Conservation (phyloP, 2,888 invertebrate genomes). For the Habroteleia sp. region DNA sequence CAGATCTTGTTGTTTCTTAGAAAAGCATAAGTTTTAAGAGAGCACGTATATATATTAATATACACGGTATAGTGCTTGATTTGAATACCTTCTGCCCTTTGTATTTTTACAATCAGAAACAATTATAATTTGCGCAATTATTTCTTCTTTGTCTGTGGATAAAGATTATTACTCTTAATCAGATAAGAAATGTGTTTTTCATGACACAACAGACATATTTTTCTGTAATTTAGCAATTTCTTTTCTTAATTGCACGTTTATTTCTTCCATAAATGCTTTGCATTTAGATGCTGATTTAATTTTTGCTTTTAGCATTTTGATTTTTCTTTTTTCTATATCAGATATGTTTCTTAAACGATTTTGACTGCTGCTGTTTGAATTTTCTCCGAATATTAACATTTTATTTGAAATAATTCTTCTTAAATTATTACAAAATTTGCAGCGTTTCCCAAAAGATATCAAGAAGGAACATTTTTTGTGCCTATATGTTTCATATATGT, state of each 20-base stretch:
- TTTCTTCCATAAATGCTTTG: background rate
- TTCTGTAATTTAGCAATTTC: background rate
- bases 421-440: slow-evolving; percentile 12
- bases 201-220: background rate
- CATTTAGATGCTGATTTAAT: background rate
- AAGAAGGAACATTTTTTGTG: slow-evolving; percentile 3
- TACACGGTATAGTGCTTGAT: background rate
- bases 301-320: background rate
- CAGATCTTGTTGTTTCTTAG: background rate
- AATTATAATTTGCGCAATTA: background rate
- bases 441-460: slow-evolving; percentile 3
- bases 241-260: background rate
- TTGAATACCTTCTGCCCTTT: background rate
- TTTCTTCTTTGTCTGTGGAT: background rate
- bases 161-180: background rate
- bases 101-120: background rate
- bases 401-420: background rate
- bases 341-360: background rate
- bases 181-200: background rate
- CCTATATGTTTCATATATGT: slow-evolving; percentile 5
- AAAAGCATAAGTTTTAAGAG: background rate
- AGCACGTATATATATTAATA: background rate
- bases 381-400: background rate
- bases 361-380: background rate
- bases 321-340: background rate